Conservation (phyloP, 2,797 vertebrate species). For the Eurystomus glaucurus region DNA sequence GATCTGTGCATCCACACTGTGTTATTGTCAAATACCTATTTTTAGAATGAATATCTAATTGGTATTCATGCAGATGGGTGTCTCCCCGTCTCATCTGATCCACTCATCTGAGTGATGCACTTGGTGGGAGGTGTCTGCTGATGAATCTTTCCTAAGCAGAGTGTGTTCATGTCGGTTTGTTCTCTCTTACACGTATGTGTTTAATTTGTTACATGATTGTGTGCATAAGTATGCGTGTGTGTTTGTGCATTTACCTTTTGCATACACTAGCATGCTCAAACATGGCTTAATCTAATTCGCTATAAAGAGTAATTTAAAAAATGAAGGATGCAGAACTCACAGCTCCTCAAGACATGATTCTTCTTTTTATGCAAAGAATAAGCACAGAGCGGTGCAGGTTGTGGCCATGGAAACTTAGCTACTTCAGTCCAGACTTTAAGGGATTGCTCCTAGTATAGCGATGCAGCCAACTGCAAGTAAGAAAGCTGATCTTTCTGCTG, state of each 20-base stretch:
- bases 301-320: not conserved
- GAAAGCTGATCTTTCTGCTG: not conserved
- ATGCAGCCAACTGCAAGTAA: not conserved
- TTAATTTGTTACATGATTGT: not conserved
- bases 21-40: constrained; percentile 74
- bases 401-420: not conserved
- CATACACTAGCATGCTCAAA: not conserved
- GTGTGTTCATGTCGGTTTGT: not conserved
- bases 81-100: constrained; percentile 71
- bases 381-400: not conserved
- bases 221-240: not conserved
- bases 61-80: constrained; percentile 78
- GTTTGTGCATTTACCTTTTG: not conserved
- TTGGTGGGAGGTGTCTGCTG: constrained; percentile 51
- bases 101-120: constrained; percentile 37
- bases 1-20: constrained; percentile 15
- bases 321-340: not conserved
- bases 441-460: not conserved
- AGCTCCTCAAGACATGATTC: not conserved
- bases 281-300: not conserved
- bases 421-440: not conserved
- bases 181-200: not conserved
- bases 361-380: not conserved
- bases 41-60: constrained; percentile 77
- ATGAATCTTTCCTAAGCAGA: constrained; percentile 4